phyloP scores from a whole-genome alignment of 1,140 invertebrate genomes.

The Micrasema longulum region DNA sequence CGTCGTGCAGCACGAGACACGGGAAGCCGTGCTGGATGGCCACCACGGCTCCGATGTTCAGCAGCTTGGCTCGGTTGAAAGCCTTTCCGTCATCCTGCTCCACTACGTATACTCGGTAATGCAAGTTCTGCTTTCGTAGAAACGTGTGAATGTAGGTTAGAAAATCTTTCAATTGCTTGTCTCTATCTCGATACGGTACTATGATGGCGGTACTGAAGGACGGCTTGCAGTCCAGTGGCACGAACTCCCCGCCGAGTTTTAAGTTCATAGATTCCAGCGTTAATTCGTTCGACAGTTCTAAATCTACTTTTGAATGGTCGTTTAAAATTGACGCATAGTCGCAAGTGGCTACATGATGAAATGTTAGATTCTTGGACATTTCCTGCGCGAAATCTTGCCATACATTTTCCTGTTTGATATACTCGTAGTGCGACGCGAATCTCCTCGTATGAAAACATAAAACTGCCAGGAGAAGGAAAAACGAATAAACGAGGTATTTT shows the following conservation, averaged over 20 bases:
- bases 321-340: conserved; percentile 44
- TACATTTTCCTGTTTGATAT: conserved; percentile 45
- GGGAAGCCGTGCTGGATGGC: conserved; percentile 80
- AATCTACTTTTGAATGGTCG: conserved; percentile 33
- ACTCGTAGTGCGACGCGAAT: conserved; percentile 49
- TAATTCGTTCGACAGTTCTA: neutral
- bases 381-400: conserved; percentile 44
- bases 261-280: conserved; percentile 36
- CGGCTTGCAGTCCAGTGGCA: conserved; percentile 55
- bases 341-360: conserved; percentile 12
- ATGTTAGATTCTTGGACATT: conserved; percentile 44
- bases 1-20: conserved; percentile 95
- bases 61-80: conserved; percentile 94
- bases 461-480: conserved; percentile 33
- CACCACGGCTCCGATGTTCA: conserved; percentile 91
- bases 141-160: conserved; percentile 65
- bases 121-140: conserved; percentile 59
- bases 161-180: conserved; percentile 62
- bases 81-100: conserved; percentile 84
- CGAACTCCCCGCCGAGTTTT: conserved; percentile 43
- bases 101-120: conserved; percentile 87
- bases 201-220: conserved; percentile 64
- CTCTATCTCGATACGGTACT: conserved; percentile 65
- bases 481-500: conserved; percentile 27
- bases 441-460: conserved; percentile 43